Base-by-base conservation (phyloP, 1,140 invertebrate genomes). In the Cephus cinctus region DNA sequence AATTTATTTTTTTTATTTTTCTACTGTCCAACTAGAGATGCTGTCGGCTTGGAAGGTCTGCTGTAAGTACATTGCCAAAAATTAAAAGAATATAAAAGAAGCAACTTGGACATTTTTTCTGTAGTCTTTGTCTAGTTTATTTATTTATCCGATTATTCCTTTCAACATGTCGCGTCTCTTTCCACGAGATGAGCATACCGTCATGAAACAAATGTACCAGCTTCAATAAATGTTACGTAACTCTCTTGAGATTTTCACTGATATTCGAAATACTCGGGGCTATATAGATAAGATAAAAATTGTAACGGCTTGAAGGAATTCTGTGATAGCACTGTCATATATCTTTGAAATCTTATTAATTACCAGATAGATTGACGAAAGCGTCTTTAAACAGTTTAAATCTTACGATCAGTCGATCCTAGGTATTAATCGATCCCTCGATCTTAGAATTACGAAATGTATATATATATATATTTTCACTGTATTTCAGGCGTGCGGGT, bases 401-500 rank as follows among this genome's bases (percentile, higher is more conserved):
- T n/a, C n/a, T n/a, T n/a, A n/a, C n/a, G n/a, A 27, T 6, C 6
- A 27, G 25, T 27, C 6, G n/a, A 27, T 27, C 25, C 25, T n/a
- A 27, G 25, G 6, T 27, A 6, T n/a, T 8, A 8, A n/a, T n/a
- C n/a, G n/a, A n/a, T 27, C 3, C 30, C 43, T 22, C 32, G 23
- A 27, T 34, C 19, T 18, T 43, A 30, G 32, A 43, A 38, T 4
- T 14, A 12, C 23, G 22, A 14, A 25, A 47, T 27, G 5, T 15
- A 21, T 18, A 20, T 47, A n/a, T 47, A 18, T 15, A 9, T 32
- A 20, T 39, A 30, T 39, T 32, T 3, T 32, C n/a, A 9, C n/a
- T 30, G 6, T 8, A 38, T 46, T 27, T 16, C 73, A 86, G 84
- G 78, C 69, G 82, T 81, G 54, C 57, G 82, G 35, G 79, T 88